Percentiles rank a stretch among this genome's conserved stretches.
phyloP scores from a whole-genome alignment of 2,113 vertebrate species.

The Sakesphorus luctuosus region DNA sequence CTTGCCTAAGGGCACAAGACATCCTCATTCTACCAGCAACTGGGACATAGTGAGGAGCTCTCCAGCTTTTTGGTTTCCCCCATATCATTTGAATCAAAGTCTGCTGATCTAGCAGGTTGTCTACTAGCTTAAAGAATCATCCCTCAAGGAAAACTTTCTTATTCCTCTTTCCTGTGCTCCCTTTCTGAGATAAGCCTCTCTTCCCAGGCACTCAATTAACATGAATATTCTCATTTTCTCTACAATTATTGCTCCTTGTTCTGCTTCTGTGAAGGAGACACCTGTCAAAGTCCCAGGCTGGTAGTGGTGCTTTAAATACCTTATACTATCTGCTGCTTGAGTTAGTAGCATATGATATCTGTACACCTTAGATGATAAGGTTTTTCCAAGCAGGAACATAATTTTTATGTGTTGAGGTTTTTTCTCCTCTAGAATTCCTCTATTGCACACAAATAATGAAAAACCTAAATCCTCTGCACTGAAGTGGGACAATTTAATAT shows the following conservation, averaged over 20 bases:
- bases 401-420: not conserved
- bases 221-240: not conserved
- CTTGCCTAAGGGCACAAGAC: not conserved
- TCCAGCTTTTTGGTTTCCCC: not conserved
- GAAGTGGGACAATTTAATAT: not conserved
- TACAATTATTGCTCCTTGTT: not conserved
- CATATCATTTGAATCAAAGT: not conserved
- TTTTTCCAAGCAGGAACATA: not conserved
- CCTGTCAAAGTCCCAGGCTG: not conserved
- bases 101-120: not conserved
- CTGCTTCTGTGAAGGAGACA: not conserved
- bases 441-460: not conserved
- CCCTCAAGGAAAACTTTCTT: not conserved
- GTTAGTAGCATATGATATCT: not conserved
- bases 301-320: not conserved
- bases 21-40: not conserved
- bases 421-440: not conserved
- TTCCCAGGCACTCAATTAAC: not conserved
- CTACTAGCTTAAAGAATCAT: not conserved
- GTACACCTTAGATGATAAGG: not conserved
- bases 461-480: not conserved
- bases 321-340: not conserved
- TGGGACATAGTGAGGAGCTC: not conserved
- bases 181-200: not conserved
- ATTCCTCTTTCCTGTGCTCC: not conserved